Percentiles rank a stretch among this genome's conserved stretches.
These are phyloP conservation scores for Odontothrips loti DNA, from an alignment of 2,888 invertebrate genomes.

Conservation along the genomic window DNA sequence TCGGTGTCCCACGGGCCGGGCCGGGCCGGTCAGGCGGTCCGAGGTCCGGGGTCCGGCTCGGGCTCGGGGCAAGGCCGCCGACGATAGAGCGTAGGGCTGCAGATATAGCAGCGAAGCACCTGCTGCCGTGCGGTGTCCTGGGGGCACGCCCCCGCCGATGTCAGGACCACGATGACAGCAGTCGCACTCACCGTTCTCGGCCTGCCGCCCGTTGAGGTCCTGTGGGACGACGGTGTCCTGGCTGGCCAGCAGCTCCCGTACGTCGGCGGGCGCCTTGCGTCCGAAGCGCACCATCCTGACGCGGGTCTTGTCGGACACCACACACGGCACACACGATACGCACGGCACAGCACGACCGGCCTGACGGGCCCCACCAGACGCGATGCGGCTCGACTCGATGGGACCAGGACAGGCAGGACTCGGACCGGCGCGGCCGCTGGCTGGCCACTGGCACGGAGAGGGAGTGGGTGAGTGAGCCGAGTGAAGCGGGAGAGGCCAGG, in stretches of 20 bases:
- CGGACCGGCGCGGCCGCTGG: not conserved
- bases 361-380: not conserved
- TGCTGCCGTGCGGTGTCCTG: no score
- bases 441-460: not conserved
- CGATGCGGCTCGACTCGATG: not conserved
- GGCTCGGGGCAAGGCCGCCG: not conserved
- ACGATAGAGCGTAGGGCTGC: not conserved
- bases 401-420: not conserved
- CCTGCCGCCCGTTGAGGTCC: not conserved
- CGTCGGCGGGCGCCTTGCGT: conserved; percentile 6
- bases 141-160: no score
- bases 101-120: no score
- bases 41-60: no score
- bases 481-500: not conserved
- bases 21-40: no score
- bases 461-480: not conserved
- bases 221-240: not conserved
- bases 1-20: not conserved
- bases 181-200: conserved; percentile 7
- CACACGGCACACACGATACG: not conserved
- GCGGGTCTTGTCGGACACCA: not conserved
- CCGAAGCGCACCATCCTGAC: not conserved
- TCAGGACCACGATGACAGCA: not conserved
- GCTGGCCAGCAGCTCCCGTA: conserved; percentile 4
- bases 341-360: no score